phyloP scores from a whole-genome alignment of 2,888 invertebrate species.

The Tuta absoluta region DNA sequence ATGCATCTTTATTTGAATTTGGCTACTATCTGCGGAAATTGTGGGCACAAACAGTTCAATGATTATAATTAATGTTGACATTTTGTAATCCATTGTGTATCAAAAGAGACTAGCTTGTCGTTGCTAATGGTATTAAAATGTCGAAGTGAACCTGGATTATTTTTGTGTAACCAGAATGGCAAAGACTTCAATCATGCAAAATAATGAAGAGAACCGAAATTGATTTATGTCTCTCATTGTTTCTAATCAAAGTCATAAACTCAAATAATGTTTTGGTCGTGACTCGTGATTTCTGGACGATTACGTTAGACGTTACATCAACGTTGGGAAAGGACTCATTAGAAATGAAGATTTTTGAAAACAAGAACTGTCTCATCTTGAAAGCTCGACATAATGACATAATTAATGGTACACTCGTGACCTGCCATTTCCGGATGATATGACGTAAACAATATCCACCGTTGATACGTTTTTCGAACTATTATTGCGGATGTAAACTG shows the following conservation, averaged over 20 bases:
- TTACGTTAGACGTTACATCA: neutral
- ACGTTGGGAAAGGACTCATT: too few species aligned
- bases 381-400: slow-evolving; percentile 1
- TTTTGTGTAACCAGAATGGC: too few species aligned
- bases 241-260: neutral
- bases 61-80: too few species aligned
- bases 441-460: neutral
- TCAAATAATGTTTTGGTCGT: neutral
- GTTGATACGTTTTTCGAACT: neutral
- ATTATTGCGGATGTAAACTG: neutral
- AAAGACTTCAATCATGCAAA: too few species aligned
- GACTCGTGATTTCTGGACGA: neutral
- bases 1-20: slow-evolving; percentile 2
- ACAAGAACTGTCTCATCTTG: neutral
- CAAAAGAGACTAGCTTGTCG: too few species aligned
- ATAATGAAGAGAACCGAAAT: too few species aligned
- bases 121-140: too few species aligned
- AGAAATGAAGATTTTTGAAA: too few species aligned
- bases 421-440: slow-evolving; percentile 1
- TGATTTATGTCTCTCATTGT: neutral
- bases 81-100: too few species aligned
- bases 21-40: too few species aligned
- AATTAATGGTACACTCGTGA: slow-evolving; percentile 5
- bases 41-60: too few species aligned
- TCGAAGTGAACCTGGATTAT: too few species aligned